Conservation (phyloP, 92 coral and sea anemone species). For the Palythoa caribaeorum region DNA sequence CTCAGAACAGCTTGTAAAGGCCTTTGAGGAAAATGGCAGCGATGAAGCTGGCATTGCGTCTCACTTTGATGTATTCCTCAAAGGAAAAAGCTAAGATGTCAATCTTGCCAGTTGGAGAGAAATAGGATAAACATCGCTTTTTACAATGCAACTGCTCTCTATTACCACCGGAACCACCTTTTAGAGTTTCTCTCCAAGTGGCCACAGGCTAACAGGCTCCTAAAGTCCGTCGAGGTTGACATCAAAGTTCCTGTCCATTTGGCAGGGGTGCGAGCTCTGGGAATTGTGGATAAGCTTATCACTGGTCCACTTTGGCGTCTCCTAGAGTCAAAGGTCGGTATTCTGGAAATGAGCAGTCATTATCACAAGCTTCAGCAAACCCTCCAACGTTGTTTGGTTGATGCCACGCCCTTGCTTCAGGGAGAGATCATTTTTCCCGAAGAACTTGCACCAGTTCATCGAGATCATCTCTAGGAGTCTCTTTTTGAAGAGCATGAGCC, state of each 20-base stretch:
- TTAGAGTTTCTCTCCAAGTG: neutral
- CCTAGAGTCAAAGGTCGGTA: neutral
- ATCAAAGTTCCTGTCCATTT: conserved; percentile 1
- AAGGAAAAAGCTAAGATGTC: no score
- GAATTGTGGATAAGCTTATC: conserved; percentile 1
- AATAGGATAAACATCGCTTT: no score
- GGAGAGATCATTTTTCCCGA: neutral
- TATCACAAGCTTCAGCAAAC: neutral
- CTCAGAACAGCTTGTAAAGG: no score
- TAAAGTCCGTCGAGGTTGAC: neutral
- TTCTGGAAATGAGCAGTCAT: conserved; percentile 11
- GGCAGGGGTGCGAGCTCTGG: conserved; percentile 1
- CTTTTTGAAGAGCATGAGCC: neutral
- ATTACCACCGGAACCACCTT: no score
- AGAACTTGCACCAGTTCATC: conserved; percentile 1
- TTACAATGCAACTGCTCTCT: no score
- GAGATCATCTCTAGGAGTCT: neutral
- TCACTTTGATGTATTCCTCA: no score
- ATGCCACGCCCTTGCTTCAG: conserved; percentile 8
- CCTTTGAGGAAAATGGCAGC: no score
- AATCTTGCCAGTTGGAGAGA: no score
- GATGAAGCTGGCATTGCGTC: no score
- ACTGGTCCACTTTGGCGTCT: conserved; percentile 8
- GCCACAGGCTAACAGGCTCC: conserved; percentile 6
- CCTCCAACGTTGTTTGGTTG: conserved; percentile 10